Base-by-base conservation (phyloP, 2,113 vertebrate species). In the Anser brachyrhynchus region DNA sequence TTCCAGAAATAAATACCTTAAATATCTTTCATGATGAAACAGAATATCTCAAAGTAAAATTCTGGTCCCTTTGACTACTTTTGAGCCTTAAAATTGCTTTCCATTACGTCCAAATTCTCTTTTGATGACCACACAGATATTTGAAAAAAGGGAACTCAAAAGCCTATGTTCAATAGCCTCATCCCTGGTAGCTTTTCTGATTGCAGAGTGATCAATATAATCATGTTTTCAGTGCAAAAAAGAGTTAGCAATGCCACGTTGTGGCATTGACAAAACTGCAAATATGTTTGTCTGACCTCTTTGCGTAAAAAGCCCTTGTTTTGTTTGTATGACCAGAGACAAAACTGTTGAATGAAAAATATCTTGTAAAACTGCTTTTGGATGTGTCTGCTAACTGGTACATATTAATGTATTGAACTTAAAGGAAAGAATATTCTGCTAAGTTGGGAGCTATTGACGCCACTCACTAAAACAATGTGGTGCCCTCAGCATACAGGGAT, bases 131-230 rank as follows among this genome's bases (percentile, higher is more conserved):
- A 9, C 8, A 10, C 4, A 12, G 2, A 4, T 37, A 28, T 69
- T 49, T 62, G 52, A 17, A 39, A 16, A 70, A 59, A 52, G 2
- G 14, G 2, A 69, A 23, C 6, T 9, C 19, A 39, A 65, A 78
- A 19, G 6, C 15, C 31, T 17, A 0, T 54, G 2, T 49, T 81
- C 10, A 39, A 2, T 46, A 2, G 1, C 9, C 13, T 81, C 79
- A 6, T 25, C 1, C 5, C 3, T 6, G 43, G 2, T 3, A 52
- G 35, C 23, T 10, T 31, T 49, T 33, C n/a, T 31, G 44, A 35
- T 35, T 35, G 35, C 35, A 64, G 28, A 31, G 7, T 21, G 33
- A 64, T 39, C 4, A 31, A 20, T 11, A 3, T 23, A 51, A 43
- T 28, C 13, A 2, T 0, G 20, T 74, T 71, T 88, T 69, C 9